phyloP scores from a whole-genome alignment of 2,888 invertebrate species.

The Minunthozetes semirufus region DNA sequence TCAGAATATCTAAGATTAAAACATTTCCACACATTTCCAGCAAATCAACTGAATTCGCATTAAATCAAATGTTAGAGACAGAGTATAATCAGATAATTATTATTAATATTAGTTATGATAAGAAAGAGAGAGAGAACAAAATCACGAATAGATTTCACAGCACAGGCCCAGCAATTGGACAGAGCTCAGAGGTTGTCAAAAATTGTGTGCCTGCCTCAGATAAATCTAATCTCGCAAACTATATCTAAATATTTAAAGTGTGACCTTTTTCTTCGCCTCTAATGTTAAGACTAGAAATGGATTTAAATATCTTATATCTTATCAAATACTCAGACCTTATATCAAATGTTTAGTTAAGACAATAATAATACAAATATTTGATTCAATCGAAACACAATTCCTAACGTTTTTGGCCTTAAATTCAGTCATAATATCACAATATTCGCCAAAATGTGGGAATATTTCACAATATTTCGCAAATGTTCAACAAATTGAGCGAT shows the following conservation, averaged over 20 bases:
- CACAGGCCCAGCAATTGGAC: not conserved
- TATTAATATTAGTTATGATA: slow-evolving; percentile 9
- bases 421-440: too few species aligned
- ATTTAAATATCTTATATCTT: not conserved
- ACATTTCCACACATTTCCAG: not conserved
- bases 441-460: too few species aligned
- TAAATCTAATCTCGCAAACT: not conserved
- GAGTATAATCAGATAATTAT: not conserved
- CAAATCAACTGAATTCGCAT: not conserved
- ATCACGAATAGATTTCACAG: not conserved
- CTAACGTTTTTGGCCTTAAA: too few species aligned
- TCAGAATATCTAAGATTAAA: too few species aligned
- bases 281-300: not conserved
- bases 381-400: not conserved
- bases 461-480: too few species aligned
- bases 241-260: not conserved
- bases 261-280: not conserved
- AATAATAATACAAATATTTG: not conserved
- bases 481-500: too few species aligned
- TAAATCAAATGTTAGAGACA: not conserved
- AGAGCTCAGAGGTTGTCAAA: not conserved
- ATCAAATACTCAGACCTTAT: not conserved
- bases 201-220: not conserved
- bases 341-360: not conserved
- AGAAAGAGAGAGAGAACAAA: not conserved